Base-by-base conservation (phyloP, 2,113 vertebrate genomes). In the Muntiacus muntjak region DNA sequence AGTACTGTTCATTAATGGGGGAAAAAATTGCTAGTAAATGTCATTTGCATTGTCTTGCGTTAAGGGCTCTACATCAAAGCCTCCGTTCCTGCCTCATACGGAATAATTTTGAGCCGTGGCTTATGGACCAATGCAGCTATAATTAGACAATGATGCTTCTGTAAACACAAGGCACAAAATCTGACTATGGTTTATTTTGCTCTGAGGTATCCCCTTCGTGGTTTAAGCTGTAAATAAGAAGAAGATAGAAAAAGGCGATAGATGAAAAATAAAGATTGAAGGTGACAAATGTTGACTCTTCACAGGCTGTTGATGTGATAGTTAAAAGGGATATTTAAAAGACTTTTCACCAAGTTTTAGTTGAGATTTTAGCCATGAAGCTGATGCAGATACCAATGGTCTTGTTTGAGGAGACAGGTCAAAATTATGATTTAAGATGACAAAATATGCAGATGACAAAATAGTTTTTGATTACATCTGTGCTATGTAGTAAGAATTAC, bases 1-100 rank as follows among this genome's bases (percentile, higher is more conserved):
- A 99, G 99, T 99, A 99, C 99, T 99, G 99, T 99, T 99, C 99
- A 99, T 99, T 99, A 99, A 99, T 99, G 98, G 98, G 95, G 98
- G 98, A 95, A 99, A 99, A 99, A 99, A 99, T 99, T 99, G 97
- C 99, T 99, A 98, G 98, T 99, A 99, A 99, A 99, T 99, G 99
- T 99, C 99, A 99, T 99, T 99, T 99, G 98, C 98, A 99, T 99
- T 99, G 99, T 99, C 98, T 99, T 98, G 95, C 94, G 67, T 98
- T 99, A 99, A 99, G 99, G 99, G 98, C 99, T 98, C 98, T 99
- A 99, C 98, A 99, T 99, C 98, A 99, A 99, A 99, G 98, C 98
- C 96, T 98, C 97, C 43, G 30, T 98, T 99, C 96, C 94, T 99
- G 97, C 98, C 97, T 99, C 87, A 96, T 98, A 98, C 98, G 96